phyloP scores from a whole-genome alignment of 1,140 invertebrate species.

The Trissolcus basalis region DNA sequence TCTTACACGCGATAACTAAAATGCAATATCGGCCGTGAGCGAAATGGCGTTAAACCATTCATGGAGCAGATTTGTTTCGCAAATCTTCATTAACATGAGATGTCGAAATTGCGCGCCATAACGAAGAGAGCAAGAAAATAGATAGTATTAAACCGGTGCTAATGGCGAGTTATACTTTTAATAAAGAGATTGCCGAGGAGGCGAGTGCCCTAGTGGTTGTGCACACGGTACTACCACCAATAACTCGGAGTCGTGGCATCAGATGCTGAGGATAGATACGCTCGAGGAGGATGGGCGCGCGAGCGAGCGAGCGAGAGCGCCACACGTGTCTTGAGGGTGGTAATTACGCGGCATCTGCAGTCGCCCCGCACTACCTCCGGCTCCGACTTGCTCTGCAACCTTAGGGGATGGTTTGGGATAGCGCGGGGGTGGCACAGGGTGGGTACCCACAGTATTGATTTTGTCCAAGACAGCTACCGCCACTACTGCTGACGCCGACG shows the following conservation, averaged over 20 bases:
- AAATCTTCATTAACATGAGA: conserved; percentile 21
- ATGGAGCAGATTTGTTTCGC: conserved; percentile 9
- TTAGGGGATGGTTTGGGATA: conserved; percentile 65
- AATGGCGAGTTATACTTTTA: conserved; percentile 73
- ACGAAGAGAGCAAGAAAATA: neutral
- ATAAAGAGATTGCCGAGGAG: conserved; percentile 68
- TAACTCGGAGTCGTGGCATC: conserved; percentile 54
- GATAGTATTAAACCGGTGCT: conserved; percentile 46
- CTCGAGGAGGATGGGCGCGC: conserved; percentile 63
- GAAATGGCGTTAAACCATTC: conserved; percentile 24
- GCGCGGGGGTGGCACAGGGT: conserved; percentile 58
- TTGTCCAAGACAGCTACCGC: conserved; percentile 74
- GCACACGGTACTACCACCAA: conserved; percentile 54
- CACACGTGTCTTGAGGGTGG: conserved; percentile 77
- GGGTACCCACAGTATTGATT: conserved; percentile 76
- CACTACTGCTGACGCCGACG: conserved; percentile 57
- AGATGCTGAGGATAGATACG: conserved; percentile 59
- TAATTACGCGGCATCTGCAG: conserved; percentile 77
- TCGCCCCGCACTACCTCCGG: conserved; percentile 67
- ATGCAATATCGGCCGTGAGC: conserved; percentile 13
- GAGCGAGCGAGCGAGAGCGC: conserved; percentile 61
- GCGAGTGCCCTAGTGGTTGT: conserved; percentile 54
- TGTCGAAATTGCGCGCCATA: conserved; percentile 9
- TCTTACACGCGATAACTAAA: conserved; percentile 27
- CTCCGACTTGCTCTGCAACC: conserved; percentile 71